Percentiles rank a stretch among this genome's conserved stretches.
Evolutionary conservation across 2,797 vertebrate genomes (phyloP).

Genomic region (Diplodus sargus): DNA sequence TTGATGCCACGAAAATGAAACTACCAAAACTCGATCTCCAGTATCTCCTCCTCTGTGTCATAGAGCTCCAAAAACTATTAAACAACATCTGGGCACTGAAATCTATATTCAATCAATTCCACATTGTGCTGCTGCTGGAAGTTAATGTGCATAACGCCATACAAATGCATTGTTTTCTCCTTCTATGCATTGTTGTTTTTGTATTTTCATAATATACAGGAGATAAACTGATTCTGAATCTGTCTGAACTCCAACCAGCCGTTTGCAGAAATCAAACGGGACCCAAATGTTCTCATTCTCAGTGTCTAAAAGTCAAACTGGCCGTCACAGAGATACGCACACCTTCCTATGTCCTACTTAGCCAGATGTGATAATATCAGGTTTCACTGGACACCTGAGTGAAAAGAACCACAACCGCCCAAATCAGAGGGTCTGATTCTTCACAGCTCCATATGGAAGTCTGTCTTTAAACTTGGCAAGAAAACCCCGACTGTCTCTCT

Average conservation of each 20-base stretch:
- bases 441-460: constrained; percentile 49
- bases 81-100: neutral
- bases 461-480: constrained; percentile 41
- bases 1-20: neutral
- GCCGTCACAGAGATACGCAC: neutral
- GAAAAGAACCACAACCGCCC: constrained; percentile 35
- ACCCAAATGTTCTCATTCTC: neutral
- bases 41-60: neutral
- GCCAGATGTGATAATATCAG: constrained; percentile 63
- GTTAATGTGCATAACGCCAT: neutral
- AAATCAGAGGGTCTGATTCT: constrained; percentile 33
- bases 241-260: neutral
- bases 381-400: constrained; percentile 58
- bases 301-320: neutral
- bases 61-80: neutral
- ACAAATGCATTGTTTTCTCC: neutral
- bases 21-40: neutral
- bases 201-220: neutral
- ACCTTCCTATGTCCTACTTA: constrained; percentile 10
- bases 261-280: neutral
- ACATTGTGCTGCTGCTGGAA: neutral
- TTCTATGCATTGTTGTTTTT: neutral
- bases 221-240: neutral
- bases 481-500: constrained; percentile 1
- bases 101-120: neutral